Evolutionary conservation across 2,113 vertebrate species (phyloP).

Genomic region (Plecotus auritus): DNA sequence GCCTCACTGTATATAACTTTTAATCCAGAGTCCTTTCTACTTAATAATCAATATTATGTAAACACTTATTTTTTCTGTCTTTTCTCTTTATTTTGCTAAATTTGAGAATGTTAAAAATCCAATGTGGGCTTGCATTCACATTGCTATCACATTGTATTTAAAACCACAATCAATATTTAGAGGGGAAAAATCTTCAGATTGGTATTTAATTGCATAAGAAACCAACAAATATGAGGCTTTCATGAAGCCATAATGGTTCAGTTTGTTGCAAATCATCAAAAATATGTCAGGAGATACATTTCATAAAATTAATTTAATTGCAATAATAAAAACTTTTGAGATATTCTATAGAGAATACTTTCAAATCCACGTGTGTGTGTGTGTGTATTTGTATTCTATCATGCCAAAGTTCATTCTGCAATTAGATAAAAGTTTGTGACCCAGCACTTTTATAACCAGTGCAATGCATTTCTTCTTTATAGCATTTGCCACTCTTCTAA

Average conservation of each 20-base stretch:
- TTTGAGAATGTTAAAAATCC: not conserved
- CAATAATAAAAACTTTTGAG: not conserved
- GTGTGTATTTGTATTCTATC: not conserved
- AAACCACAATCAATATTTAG: not conserved
- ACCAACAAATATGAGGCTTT: not conserved
- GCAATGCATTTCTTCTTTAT: not conserved
- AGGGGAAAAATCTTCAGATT: not conserved
- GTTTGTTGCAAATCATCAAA: conserved; percentile 22
- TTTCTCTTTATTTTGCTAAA: not conserved
- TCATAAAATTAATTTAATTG: not conserved
- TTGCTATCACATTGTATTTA: not conserved
- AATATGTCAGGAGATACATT: not conserved
- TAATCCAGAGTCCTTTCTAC: not conserved
- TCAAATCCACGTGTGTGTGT: not conserved
- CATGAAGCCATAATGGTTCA: not conserved
- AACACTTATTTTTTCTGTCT: not conserved
- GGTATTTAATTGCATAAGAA: not conserved
- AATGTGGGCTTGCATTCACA: not conserved
- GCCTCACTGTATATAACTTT: not conserved
- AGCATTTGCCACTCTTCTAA: not conserved
- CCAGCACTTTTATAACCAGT: not conserved
- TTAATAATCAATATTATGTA: not conserved
- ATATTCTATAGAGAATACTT: not conserved
- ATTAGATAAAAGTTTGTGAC: not conserved
- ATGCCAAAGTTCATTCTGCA: not conserved